Conservation (phyloP, 2,888 invertebrate genomes). For the Ormyrus labotus region DNA sequence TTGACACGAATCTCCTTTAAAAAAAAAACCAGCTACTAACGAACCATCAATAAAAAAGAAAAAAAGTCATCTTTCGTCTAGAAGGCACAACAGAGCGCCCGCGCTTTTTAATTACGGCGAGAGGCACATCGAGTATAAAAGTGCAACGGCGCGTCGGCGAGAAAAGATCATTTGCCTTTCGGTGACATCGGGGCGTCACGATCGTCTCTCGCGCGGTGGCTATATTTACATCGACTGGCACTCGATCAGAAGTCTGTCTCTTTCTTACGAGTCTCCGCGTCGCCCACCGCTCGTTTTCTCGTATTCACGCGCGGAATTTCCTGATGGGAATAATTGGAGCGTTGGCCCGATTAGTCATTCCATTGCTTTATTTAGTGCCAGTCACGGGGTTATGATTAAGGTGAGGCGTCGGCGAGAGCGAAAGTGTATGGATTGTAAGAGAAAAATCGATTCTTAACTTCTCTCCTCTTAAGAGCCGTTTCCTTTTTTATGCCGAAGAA, state of each 20-base stretch:
- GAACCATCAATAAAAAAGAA: background rate
- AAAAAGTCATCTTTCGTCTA: background rate
- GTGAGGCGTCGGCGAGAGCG: too few relatives aligned
- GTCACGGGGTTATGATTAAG: constrained; percentile 31
- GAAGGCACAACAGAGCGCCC: background rate
- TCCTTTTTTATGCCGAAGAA: too few relatives aligned
- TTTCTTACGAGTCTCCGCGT: background rate
- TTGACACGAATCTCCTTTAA: constrained; percentile 38
- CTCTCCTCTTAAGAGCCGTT: too few relatives aligned
- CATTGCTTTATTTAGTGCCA: constrained; percentile 26
- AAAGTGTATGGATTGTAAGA: too few relatives aligned
- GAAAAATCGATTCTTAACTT: too few relatives aligned
- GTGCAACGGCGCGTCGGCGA: background rate
- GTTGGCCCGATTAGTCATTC: constrained; percentile 33
- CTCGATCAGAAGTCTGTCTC: constrained; percentile 18
- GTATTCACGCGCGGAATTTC: constrained; percentile 18
- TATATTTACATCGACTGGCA: constrained; percentile 49
- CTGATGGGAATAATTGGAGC: constrained; percentile 34
- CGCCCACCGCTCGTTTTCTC: too few relatives aligned
- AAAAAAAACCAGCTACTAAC: constrained; percentile 7
- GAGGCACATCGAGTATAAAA: background rate
- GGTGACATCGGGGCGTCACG: constrained; percentile 25
- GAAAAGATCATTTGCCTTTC: constrained; percentile 40
- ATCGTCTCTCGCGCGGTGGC: constrained; percentile 2
- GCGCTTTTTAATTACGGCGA: background rate